phyloP scores from a whole-genome alignment of 2,113 vertebrate genomes.

The Nothobranchius kuhntae region DNA sequence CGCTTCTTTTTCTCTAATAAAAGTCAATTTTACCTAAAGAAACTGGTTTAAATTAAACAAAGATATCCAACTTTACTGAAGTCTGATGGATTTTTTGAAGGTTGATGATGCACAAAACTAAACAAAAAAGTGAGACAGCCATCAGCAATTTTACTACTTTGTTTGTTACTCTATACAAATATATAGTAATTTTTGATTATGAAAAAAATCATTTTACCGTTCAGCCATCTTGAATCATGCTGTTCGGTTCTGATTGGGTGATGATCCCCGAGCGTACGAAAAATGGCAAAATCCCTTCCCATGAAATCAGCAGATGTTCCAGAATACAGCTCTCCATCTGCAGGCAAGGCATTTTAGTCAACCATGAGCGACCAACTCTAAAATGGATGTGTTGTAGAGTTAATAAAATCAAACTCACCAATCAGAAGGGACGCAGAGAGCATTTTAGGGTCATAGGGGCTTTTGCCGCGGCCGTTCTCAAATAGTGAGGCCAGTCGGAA shows the following conservation, averaged over 20 bases:
- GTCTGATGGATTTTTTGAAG: not conserved
- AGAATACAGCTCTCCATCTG: constrained; percentile 97
- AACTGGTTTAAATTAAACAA: not conserved
- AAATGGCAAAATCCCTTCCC: constrained; percentile 98
- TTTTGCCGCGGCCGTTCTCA: constrained; percentile 97
- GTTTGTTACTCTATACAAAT: not conserved
- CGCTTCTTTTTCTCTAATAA: constrained; percentile 7
- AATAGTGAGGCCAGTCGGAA: constrained; percentile 91
- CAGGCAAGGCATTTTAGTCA: constrained; percentile 34
- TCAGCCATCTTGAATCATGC: constrained; percentile 97
- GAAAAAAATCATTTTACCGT: constrained; percentile 79
- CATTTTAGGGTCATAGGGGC: constrained; percentile 97
- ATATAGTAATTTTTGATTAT: not conserved
- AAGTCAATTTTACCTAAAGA: not conserved
- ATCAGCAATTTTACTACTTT: too few relatives aligned
- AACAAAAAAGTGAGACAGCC: not conserved
- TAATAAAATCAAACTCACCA: constrained; percentile 77
- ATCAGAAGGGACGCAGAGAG: constrained; percentile 93
- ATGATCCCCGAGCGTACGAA: constrained; percentile 93
- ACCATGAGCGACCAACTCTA: constrained; percentile 22
- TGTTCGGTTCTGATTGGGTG: constrained; percentile 98
- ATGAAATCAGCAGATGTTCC: constrained; percentile 98
- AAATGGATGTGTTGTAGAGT: constrained; percentile 32
- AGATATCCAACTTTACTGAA: constrained; percentile 15
- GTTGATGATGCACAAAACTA: not conserved